A percentile compares a stretch with the other conserved stretches of the same genome.
Evolutionary conservation across 2,113 vertebrate genomes (phyloP).

Genomic region (Pagrus major): DNA sequence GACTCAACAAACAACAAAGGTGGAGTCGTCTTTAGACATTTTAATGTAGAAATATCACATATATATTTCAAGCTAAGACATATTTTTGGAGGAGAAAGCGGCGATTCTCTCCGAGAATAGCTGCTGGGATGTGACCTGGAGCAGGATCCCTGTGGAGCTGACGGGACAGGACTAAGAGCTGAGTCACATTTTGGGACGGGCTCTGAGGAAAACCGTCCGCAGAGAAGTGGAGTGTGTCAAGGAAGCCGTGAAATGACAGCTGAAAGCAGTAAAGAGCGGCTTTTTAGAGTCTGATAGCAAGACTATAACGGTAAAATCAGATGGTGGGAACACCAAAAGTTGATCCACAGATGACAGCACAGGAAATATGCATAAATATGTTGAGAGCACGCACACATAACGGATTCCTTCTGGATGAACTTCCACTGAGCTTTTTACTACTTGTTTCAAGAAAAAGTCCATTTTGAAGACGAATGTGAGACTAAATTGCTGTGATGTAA

Average conservation of each 20-base stretch:
- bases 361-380: conserved; percentile 22
- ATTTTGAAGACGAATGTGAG: neutral
- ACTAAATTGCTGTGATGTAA: conserved; percentile 2
- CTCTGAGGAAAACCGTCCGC: conserved; percentile 3
- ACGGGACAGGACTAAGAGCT: conserved; percentile 8
- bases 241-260: conserved; percentile 38
- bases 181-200: conserved; percentile 13
- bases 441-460: neutral
- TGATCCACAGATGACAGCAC: conserved; percentile 11
- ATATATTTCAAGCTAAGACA: too few species aligned
- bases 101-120: neutral
- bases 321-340: conserved; percentile 18
- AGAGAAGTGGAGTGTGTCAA: conserved; percentile 8
- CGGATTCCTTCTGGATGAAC: conserved; percentile 16
- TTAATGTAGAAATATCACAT: too few species aligned
- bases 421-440: neutral
- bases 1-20: too few species aligned
- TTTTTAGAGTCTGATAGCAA: neutral
- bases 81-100: too few species aligned
- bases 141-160: conserved; percentile 14
- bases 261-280: conserved; percentile 21
- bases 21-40: too few species aligned
- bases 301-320: conserved; percentile 41
- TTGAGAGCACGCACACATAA: conserved; percentile 16
- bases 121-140: conserved; percentile 1